These are phyloP conservation scores for Oreohelix idahoensis DNA, from an alignment of 1,140 invertebrate species.

Conservation along the genomic window DNA sequence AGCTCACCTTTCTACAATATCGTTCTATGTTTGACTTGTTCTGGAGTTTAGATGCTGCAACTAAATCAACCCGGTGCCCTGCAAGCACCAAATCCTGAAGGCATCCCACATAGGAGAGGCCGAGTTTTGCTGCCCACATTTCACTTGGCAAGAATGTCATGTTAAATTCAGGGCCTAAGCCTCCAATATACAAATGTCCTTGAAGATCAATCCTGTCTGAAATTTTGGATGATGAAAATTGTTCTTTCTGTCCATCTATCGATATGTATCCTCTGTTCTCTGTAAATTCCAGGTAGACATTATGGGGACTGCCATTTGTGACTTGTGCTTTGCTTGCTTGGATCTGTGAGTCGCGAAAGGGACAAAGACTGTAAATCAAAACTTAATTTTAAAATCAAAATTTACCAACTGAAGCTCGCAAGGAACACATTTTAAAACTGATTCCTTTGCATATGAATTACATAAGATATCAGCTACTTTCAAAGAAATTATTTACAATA, in stretches of 20 bases:
- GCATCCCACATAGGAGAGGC: conserved; percentile 95
- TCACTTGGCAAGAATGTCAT: conserved; percentile 83
- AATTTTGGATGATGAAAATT: conserved; percentile 84
- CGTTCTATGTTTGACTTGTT: conserved; percentile 78
- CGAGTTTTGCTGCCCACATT: conserved; percentile 90
- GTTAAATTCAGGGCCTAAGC: conserved; percentile 70
- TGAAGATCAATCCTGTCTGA: conserved; percentile 86
- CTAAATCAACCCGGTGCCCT: conserved; percentile 92
- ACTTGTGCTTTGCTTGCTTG: conserved; percentile 74
- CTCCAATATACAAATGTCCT: conserved; percentile 88
- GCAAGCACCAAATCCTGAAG: conserved; percentile 93
- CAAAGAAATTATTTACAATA: no score
- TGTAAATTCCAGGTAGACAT: conserved; percentile 78
- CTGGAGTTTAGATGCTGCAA: conserved; percentile 89
- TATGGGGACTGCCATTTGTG: conserved; percentile 93
- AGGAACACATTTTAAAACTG: no score
- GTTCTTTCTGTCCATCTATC: conserved; percentile 88
- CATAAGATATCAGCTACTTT: no score
- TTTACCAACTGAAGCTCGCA: no score
- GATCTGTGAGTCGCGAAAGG: conserved; percentile 79
- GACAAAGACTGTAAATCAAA: no score
- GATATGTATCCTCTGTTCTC: conserved; percentile 85
- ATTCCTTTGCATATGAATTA: no score
- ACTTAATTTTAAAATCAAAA: no score
- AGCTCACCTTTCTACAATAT: conserved; percentile 73